Percentiles rank a stretch among this genome's conserved stretches.
Conservation (phyloP, 2,888 invertebrate genomes). For the Adineta ricciae region DNA sequence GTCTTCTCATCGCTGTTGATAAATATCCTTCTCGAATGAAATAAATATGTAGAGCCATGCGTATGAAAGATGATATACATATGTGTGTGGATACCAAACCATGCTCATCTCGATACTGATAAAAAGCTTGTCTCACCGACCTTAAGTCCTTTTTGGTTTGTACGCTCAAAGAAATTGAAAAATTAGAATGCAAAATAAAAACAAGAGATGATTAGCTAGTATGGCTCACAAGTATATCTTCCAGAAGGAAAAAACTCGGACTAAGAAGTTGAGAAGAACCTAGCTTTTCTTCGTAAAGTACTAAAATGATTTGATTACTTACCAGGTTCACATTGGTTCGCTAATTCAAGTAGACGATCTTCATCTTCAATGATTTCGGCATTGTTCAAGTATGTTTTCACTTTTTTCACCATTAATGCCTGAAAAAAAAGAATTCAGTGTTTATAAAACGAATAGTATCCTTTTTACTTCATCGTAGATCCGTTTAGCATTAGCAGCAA, state of each 20-base stretch:
- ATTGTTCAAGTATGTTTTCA: constrained; percentile 84
- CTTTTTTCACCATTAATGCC: constrained; percentile 91
- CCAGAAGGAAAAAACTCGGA: neutral
- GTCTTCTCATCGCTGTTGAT: neutral
- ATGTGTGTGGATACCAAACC: too few relatives aligned
- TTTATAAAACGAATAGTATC: too few relatives aligned
- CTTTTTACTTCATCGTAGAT: constrained; percentile 76
- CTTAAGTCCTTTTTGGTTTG: too few relatives aligned
- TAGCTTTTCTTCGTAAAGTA: too few relatives aligned
- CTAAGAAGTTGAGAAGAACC: neutral
- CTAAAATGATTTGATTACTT: neutral
- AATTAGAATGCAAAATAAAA: too few relatives aligned
- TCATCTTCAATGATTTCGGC: constrained; percentile 77
- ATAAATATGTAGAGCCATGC: neutral
- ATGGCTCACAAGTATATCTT: neutral
- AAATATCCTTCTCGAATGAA: neutral
- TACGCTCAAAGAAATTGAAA: too few relatives aligned
- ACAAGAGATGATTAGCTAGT: too few relatives aligned
- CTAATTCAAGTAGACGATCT: constrained; percentile 61
- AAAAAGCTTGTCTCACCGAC: too few relatives aligned
- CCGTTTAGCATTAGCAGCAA: constrained; percentile 81
- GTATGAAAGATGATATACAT: neutral
- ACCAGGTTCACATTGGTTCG: constrained; percentile 17
- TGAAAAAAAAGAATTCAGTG: constrained; percentile 36
- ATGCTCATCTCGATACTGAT: too few relatives aligned